Conservation (phyloP, 1,140 invertebrate species). For the Microplitis demolitor region DNA sequence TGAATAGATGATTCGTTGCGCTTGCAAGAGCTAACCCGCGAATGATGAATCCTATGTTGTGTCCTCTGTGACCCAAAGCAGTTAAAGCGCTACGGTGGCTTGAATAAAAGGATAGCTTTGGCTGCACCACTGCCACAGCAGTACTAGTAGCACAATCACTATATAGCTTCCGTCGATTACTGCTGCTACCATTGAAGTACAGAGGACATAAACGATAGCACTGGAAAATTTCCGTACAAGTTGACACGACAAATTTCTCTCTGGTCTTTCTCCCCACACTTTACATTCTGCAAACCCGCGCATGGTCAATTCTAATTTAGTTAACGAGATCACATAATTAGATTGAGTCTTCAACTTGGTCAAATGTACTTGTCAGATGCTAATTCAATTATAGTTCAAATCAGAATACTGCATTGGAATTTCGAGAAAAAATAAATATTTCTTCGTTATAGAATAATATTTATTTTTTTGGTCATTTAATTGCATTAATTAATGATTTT, state of each 20-base stretch:
- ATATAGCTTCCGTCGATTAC: too few relatives aligned
- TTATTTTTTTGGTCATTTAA: too few relatives aligned
- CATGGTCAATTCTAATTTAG: constrained; percentile 1
- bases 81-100: too few relatives aligned
- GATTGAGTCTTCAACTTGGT: constrained; percentile 7
- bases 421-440: too few relatives aligned
- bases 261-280: neutral
- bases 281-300: neutral
- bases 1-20: constrained; percentile 11
- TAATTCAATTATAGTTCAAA: neutral
- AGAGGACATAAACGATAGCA: neutral
- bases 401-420: neutral
- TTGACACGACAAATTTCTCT: neutral
- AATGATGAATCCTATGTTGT: neutral
- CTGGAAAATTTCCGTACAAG: neutral
- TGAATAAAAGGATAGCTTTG: too few relatives aligned
- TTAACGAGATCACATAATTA: constrained; percentile 6
- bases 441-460: too few relatives aligned
- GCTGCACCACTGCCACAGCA: too few relatives aligned
- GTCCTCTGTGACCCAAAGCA: neutral
- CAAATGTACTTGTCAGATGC: neutral
- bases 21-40: constrained; percentile 7
- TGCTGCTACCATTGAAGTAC: too few relatives aligned
- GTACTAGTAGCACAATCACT: too few relatives aligned
- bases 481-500: too few relatives aligned